Evolutionary conservation across 2,797 vertebrate genomes (phyloP).

Genomic region (Phalloptychus januarius): DNA sequence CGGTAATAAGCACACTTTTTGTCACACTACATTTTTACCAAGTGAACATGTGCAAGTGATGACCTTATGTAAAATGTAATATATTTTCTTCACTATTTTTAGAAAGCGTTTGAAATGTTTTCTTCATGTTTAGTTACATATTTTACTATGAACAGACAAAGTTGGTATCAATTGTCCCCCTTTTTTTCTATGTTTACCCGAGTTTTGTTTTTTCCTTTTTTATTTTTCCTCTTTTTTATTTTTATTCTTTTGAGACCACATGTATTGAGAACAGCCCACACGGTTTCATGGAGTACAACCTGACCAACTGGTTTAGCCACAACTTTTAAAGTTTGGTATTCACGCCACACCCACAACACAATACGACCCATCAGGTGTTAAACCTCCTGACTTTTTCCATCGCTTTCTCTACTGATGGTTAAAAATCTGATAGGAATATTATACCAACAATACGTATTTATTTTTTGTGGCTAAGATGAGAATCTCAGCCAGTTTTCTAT

Average conservation of each 20-base stretch:
- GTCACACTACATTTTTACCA: neutral
- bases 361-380: neutral
- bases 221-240: too few relatives aligned
- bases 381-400: neutral
- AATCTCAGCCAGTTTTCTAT: neutral
- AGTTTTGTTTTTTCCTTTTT: too few relatives aligned
- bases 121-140: neutral
- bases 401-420: neutral
- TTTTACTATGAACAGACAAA: neutral
- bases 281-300: neutral
- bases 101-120: neutral
- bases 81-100: neutral
- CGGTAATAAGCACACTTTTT: neutral
- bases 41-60: neutral
- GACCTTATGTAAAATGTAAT: neutral
- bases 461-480: neutral
- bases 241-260: neutral
- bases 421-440: neutral
- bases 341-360: neutral
- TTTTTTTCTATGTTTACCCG: too few relatives aligned
- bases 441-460: neutral
- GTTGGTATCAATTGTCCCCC: too few relatives aligned
- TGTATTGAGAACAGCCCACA: neutral
- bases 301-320: neutral
- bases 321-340: neutral